phyloP scores from a whole-genome alignment of 2,113 vertebrate genomes.

The Calidris pygmaea region DNA sequence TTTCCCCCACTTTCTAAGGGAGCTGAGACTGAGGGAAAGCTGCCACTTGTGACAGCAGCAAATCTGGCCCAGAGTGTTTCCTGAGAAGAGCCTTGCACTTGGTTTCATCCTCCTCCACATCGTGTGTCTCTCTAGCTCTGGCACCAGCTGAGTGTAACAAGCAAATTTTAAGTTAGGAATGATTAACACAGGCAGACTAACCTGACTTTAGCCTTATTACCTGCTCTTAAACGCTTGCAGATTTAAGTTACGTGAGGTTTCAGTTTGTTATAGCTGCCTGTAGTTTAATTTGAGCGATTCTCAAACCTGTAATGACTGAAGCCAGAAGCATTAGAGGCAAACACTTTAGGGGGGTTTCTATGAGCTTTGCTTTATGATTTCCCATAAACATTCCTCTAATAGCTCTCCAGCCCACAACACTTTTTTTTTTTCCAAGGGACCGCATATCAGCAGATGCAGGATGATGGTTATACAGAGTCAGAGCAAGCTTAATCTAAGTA shows the following conservation, averaged over 20 bases:
- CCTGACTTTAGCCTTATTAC: background rate
- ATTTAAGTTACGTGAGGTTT: background rate
- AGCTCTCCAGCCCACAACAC: background rate
- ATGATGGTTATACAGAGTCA: background rate
- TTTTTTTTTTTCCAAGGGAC: background rate
- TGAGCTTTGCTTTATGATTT: background rate
- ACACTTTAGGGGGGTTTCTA: fast-evolving
- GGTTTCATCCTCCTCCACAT: background rate
- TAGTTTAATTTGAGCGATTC: background rate
- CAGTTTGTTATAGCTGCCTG: background rate
- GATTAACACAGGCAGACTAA: background rate
- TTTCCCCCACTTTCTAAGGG: background rate
- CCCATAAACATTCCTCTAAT: background rate
- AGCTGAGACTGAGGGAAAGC: constrained; percentile 2
- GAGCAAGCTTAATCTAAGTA: background rate
- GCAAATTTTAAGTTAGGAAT: background rate
- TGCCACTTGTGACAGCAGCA: constrained; percentile 32
- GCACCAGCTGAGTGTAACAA: background rate
- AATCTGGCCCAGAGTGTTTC: constrained; percentile 21
- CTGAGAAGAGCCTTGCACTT: background rate
- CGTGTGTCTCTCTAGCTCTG: background rate
- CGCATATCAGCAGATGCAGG: background rate
- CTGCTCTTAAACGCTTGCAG: background rate
- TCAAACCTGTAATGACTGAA: background rate
- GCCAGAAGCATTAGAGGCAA: background rate